Base-by-base conservation (phyloP, 2,888 invertebrate species). In the Drosophila ustulata region DNA sequence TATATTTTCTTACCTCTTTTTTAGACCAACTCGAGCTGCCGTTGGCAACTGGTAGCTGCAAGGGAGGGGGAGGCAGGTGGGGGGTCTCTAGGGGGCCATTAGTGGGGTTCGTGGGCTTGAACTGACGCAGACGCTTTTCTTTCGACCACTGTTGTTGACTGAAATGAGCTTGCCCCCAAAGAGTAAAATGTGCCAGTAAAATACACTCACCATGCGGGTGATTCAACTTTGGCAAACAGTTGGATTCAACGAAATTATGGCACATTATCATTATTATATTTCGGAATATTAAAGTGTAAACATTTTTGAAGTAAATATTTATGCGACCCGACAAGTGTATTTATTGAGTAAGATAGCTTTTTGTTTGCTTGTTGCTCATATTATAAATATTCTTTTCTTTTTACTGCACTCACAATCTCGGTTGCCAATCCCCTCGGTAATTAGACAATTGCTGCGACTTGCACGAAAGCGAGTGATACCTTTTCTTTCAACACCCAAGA, bases 91-190 rank as follows among this genome's bases (percentile, higher is more conserved):
- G 75, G 39, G 45, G 62, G 76, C 56, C 75, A 75, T 72, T 68
- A 62, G 43, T 43, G 51, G 51, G 51, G 25, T 51, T 71, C 45
- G 75, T 67, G 61, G 59, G 56, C 69, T 62, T 53, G 6, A 53
- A 75, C 63, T 78, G 75, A 75, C 52, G 78, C 68, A 82, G 82
- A 78, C 78, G 57, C 65, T 74, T 78, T 88, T 78, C 68, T 82
- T 53, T 59, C 26, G 63, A 43, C 58, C 59, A 39, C 61, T 53
- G 79, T 62, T 56, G 47, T 34, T n/a, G n/a, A 68, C 55, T 62
- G 78, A 77, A 70, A 52, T 62, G 71, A 77, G 74, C 70, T 77
- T 83, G 77, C 64, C 61, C 61, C 53, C 67, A 51, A 59, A 67
- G 67, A 34, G 32, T 18, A 8, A 30, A 55, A 55, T 53, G 55